phyloP scores from a whole-genome alignment of 1,140 invertebrate species.

The Plodia interpunctella region DNA sequence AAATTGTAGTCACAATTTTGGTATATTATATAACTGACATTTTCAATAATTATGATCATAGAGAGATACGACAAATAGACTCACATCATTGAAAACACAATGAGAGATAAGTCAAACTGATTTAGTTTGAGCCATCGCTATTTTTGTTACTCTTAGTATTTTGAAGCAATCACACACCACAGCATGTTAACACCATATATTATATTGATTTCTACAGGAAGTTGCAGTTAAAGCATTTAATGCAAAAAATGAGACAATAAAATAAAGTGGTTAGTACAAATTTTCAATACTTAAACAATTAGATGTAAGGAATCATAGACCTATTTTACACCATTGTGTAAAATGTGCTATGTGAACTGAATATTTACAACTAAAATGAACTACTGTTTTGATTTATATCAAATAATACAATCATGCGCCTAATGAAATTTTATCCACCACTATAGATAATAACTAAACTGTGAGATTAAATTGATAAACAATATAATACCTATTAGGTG shows the following conservation, averaged over 20 bases:
- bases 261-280: not conserved
- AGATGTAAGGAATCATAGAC: not conserved
- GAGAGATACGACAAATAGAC: no score
- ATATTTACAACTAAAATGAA: not conserved
- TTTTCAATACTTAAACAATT: not conserved
- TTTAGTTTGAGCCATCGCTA: not conserved
- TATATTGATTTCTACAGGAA: not conserved
- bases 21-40: no score
- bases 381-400: not conserved
- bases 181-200: no score
- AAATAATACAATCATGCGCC: not conserved
- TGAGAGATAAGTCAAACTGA: no score
- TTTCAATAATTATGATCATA: no score
- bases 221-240: not conserved
- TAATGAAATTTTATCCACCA: not conserved
- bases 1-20: no score
- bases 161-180: not conserved
- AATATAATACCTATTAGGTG: not conserved
- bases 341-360: not conserved
- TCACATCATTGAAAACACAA: no score
- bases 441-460: not conserved
- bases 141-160: not conserved
- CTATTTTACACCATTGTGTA: slow-evolving; percentile 1
- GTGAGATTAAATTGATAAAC: slow-evolving; percentile 4
- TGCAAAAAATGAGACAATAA: not conserved